Percentiles rank a stretch among this genome's conserved stretches.
phyloP scores from a whole-genome alignment of 2,113 vertebrate species.

The Elgaria multicarinata region DNA sequence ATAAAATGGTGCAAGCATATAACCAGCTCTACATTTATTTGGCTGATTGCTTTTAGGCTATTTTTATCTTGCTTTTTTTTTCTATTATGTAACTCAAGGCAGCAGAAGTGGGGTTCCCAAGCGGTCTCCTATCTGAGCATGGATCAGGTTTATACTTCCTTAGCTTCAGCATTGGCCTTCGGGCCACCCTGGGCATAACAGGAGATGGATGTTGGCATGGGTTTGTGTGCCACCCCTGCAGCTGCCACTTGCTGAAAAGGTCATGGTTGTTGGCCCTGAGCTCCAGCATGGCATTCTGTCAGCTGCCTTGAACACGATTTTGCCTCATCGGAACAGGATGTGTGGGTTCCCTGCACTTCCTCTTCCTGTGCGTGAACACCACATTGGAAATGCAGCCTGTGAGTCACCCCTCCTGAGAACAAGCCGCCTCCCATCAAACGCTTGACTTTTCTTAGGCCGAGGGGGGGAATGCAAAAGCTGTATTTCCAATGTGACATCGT shows the following conservation, averaged over 20 bases:
- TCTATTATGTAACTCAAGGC: not conserved
- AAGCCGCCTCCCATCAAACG: not conserved
- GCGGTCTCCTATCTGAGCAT: no score
- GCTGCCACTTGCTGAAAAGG: not conserved
- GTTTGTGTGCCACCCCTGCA: not conserved
- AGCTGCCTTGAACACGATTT: not conserved
- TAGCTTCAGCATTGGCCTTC: not conserved
- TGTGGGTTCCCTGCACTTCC: no score
- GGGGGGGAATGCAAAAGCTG: no score
- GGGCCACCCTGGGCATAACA: not conserved
- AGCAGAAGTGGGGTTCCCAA: no score
- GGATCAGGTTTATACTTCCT: not conserved
- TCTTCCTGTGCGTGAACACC: not conserved
- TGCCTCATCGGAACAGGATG: not conserved
- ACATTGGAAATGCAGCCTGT: not conserved
- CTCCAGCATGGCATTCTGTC: not conserved
- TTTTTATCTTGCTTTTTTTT: not conserved
- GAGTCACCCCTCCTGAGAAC: no score
- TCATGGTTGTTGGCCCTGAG: not conserved
- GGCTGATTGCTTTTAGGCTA: not conserved
- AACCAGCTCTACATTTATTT: not conserved
- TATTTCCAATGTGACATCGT: not conserved
- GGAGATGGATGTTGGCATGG: not conserved
- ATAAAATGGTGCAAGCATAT: not conserved
- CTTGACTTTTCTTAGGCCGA: no score